Evolutionary conservation across 2,888 invertebrate species (phyloP).

Genomic region (Acronicta aceris): DNA sequence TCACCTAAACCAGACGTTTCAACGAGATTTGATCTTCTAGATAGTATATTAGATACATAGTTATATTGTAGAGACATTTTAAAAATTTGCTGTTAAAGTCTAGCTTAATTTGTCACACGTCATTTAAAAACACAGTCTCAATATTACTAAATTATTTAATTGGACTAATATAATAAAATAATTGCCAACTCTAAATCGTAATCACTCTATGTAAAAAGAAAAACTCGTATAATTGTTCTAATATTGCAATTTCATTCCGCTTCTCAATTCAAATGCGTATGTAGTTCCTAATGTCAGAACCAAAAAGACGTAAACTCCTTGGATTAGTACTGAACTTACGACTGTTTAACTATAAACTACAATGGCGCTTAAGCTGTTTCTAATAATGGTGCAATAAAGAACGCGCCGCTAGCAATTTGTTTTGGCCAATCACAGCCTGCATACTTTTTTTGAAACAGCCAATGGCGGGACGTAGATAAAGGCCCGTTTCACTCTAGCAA

Average conservation of each 20-base stretch:
- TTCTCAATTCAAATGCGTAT: conserved; percentile 52
- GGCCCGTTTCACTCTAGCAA: conserved; percentile 74
- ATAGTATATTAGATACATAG: too few species aligned
- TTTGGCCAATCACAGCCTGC: conserved; percentile 87
- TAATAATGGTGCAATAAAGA: conserved; percentile 77
- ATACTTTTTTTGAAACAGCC: conserved; percentile 85
- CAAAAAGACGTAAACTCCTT: conserved; percentile 55
- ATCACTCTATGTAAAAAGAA: conserved; percentile 61
- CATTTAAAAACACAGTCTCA: not conserved
- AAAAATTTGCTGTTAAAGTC: too few species aligned
- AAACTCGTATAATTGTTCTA: conserved; percentile 78
- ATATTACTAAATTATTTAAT: conserved; percentile 1
- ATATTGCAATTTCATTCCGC: conserved; percentile 74
- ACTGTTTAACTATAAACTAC: conserved; percentile 56
- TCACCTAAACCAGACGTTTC: too few species aligned
- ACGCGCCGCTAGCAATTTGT: conserved; percentile 88
- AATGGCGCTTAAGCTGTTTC: conserved; percentile 73
- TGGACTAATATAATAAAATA: not conserved
- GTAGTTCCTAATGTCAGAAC: conserved; percentile 30
- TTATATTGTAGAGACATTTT: too few species aligned
- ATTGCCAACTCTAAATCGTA: conserved; percentile 54
- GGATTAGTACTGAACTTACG: conserved; percentile 53
- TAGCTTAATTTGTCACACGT: too few species aligned
- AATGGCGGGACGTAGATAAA: conserved; percentile 87
- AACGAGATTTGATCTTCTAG: too few species aligned